Conservation (phyloP, 2,797 vertebrate genomes). For the Rallus crepitans region DNA sequence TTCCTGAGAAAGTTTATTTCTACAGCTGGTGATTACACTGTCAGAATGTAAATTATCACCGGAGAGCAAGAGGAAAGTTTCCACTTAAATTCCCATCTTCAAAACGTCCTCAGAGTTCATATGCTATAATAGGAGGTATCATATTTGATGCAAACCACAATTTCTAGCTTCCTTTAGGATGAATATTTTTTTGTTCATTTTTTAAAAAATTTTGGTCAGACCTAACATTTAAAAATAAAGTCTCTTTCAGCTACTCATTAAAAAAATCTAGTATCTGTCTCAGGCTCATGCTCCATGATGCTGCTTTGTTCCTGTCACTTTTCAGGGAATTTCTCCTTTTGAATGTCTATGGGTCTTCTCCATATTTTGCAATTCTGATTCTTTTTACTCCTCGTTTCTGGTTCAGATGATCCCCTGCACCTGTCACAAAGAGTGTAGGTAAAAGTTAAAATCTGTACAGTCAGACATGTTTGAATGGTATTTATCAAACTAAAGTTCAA, state of each 20-base stretch:
- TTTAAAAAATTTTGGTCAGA: neutral
- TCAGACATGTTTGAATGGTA: neutral
- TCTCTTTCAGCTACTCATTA: neutral
- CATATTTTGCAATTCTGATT: neutral
- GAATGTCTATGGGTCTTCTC: neutral
- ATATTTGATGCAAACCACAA: neutral
- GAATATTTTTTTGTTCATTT: neutral
- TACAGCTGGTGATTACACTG: neutral
- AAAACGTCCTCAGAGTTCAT: neutral
- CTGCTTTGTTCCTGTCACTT: neutral
- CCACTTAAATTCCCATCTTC: neutral
- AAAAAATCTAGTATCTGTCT: neutral
- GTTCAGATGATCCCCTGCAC: neutral
- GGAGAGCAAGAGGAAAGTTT: neutral
- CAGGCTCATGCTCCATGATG: accelerated
- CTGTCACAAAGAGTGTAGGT: neutral
- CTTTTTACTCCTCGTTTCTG: neutral
- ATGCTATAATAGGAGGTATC: neutral
- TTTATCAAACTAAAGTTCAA: neutral
- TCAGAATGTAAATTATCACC: neutral
- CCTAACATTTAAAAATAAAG: neutral
- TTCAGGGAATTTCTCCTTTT: neutral
- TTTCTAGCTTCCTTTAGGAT: neutral
- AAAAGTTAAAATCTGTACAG: neutral
- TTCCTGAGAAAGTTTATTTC: neutral